Evolutionary conservation across 1,140 invertebrate genomes (phyloP), one percentile per base, ranked within the genome.

Genomic region (Sipha flava): DNA sequence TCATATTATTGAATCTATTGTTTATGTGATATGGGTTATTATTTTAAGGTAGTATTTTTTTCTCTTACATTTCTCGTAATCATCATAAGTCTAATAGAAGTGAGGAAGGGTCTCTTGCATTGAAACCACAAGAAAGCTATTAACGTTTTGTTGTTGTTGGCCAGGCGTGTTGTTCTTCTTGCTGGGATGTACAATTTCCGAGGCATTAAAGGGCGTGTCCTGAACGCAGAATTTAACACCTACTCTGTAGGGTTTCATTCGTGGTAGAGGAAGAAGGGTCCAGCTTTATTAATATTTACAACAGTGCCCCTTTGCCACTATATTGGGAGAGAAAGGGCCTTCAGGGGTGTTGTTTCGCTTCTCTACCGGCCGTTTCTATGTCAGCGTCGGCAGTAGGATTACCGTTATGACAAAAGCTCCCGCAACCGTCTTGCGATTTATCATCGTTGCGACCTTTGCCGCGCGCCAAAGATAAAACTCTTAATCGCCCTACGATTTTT

Each of bases 261-360:
- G 70, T 18, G 47, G 49, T 23, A 5, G 49, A 54, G 4, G 70
- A 31, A 45, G 21, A 47, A 34, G 73, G 52, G 73, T 77, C 72
- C 72, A 40, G 73, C 73, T 77, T 77, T 77, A 77, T 77, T 77
- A 77, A 77, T 77, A 77, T 77, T 77, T 77, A 77, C 73, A 59
- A 59, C 73, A 37, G 52, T 29, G 73, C 49, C 72, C 70, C 45
- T 52, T 52, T 52, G 72, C 47, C 12, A 6, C 45, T 14, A 49
- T 72, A 26, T 72, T 49, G 45, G 45, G 23, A 31, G 45, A 31
- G 47, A 49, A 73, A 73, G 29, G n/a, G 70, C 70, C 70, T 73
- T 54, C 21, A 34, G 45, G 49, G 72, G 21, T 23, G 34, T 66
- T 43, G 18, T 49, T 43, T 23, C 43, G n/a, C n/a, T 21, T 23